These are phyloP conservation scores for Drosophila macrospina DNA, from an alignment of 2,888 invertebrate species.

Conservation along the genomic window DNA sequence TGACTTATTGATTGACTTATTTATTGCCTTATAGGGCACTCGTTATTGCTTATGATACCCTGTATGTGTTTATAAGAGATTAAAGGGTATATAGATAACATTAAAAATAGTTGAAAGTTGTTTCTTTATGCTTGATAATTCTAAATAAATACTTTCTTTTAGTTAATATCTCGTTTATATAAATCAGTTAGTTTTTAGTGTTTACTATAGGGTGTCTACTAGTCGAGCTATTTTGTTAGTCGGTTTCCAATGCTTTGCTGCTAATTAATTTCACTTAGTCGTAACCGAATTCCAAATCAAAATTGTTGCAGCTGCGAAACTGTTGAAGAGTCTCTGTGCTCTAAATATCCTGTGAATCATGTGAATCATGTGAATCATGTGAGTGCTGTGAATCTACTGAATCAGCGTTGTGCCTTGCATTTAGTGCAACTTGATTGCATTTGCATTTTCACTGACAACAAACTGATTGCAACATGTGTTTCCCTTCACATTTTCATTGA, in stretches of 20 bases:
- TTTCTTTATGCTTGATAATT: too few species aligned
- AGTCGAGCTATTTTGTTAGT: neutral
- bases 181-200: neutral
- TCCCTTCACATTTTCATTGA: conserved; percentile 17
- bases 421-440: conserved; percentile 39
- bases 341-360: neutral
- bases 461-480: conserved; percentile 23
- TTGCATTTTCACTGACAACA: conserved; percentile 20
- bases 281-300: conserved; percentile 16
- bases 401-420: conserved; percentile 23
- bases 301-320: conserved; percentile 32
- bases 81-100: neutral
- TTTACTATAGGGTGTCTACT: neutral
- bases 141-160: neutral
- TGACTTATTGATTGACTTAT: conserved; percentile 53
- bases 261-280: conserved; percentile 53
- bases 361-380: neutral
- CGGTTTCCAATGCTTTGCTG: conserved; percentile 19
- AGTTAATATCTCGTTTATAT: neutral
- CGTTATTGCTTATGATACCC: neutral
- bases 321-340: too few species aligned
- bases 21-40: neutral
- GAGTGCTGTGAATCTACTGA: neutral
- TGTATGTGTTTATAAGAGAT: neutral
- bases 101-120: neutral